Evolutionary conservation across 64 coral and sea anemone genomes (phyloP), one percentile per base, ranked within the genome.

Genomic region (Actinia tenebrosa): DNA sequence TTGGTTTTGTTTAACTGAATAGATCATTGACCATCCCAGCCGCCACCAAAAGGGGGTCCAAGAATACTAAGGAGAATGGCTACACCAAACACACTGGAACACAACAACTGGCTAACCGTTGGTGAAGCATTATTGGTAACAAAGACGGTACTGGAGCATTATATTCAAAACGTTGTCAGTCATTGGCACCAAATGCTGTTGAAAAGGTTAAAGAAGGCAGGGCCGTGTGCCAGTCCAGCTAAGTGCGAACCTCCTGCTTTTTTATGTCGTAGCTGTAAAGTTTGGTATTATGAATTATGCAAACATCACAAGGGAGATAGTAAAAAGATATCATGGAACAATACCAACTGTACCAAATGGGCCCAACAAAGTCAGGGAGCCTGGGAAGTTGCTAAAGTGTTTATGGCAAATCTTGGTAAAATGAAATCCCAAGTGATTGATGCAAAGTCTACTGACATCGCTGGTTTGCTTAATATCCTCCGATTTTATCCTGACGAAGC

Each of bases 371-470:
- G 30, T 53, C 19, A 53, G 16, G 82, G 61, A 5, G 66, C 82
- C 9, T 92, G 91, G 91, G 91, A 92, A 42, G 83, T 89, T 18
- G 91, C 91, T 43, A 92, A 92, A 88, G 10, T 88, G n/a, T 92
- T 92, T 18, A 92, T 92, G 91, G 17, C 90, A 47, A 25, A 64
- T 13, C 87, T 92, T 71, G 91, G 91, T 16, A 44, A 37, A 43
- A 22, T 66, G 0, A 84, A 84, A 56, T 42, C 20, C 20, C 52
- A 89, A 6, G 86, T 92, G 15, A 80, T 55, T 37, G 87, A 92
- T 77, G 91, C 87, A 4, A 8, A 17, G 43, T 78, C 82, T 5
- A 92, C 91, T n/a, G 91, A 92, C 58, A 60, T 92, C 19, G 71
- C 66, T n/a, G 91, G 87, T 1, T 58, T 92, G 7, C 22, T 92